Base-by-base conservation (phyloP, 2,797 vertebrate species). In the Sciaenops ocellatus region DNA sequence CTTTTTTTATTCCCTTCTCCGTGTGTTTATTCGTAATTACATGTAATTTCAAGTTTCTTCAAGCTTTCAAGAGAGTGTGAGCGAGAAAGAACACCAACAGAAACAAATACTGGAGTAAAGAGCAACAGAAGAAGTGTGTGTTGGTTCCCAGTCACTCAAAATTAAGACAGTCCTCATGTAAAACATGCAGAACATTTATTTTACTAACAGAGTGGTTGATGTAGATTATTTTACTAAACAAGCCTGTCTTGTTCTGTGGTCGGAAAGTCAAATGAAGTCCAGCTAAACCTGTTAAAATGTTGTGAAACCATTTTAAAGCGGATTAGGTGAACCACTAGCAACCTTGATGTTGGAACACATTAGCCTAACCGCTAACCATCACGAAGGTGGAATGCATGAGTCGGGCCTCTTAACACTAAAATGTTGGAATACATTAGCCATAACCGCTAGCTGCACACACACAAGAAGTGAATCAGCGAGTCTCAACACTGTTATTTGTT, bases 201-300 rank as follows among this genome's bases (percentile, higher is more conserved):
- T 61, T 59, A 73, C 41, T 46, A 60, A 70, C 20, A 48, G 3
- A 28, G 13, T 17, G 63, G 46, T 63, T 24, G 17, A 63, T 72
- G 68, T 17, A 13, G 38, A 48, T 60, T 66, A 34, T 61, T 60
- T 70, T 42, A 5, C 38, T 48, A 38, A 72, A 51, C n/a, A 28
- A 9, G 47, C 5, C 20, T 28, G 26, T 73, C 15, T 24, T 26
- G 50, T 15, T 34, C 63, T 69, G 78, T 24, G 56, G 68, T 64
- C 28, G 66, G 17, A 64, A 63, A 52, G 59, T 62, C 34, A 67
- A 67, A 81, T 5, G 1, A 16, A 28, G 18, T 51, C 65, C 68
- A 73, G 50, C 28, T 44, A 38, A 73, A 72, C 28, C 48, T n/a
- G 57, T 54, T 72, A 8, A 47, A 47, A 54, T 68, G 51, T 34